Conservation (phyloP, 2,888 invertebrate species). For the Deilephila elpenor region DNA sequence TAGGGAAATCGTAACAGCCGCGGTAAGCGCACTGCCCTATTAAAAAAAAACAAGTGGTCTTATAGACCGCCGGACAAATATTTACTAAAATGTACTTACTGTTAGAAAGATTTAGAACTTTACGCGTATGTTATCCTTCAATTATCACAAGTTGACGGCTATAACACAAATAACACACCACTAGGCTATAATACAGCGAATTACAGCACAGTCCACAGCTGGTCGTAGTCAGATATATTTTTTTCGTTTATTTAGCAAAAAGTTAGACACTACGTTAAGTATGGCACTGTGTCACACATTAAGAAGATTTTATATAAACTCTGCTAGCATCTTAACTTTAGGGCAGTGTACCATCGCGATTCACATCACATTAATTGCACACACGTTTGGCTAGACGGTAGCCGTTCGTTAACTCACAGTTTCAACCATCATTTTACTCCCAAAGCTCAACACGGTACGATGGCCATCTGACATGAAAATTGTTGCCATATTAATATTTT, state of each 20-base stretch:
- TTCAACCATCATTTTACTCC: conserved; percentile 28
- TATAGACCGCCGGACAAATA: conserved; percentile 8
- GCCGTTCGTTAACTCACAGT: conserved; percentile 38
- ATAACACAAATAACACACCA: conserved; percentile 18
- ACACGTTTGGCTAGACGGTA: conserved; percentile 48
- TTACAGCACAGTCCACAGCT: conserved; percentile 57
- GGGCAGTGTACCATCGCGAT: conserved; percentile 44
- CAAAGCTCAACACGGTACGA: conserved; percentile 37
- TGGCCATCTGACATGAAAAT: not conserved
- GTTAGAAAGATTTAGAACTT: not conserved
- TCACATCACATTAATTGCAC: conserved; percentile 61
- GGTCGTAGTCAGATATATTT: conserved; percentile 43
- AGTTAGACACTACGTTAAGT: conserved; percentile 49
- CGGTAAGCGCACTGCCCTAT: not conserved
- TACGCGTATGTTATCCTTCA: conserved; percentile 9
- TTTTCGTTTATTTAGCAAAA: conserved; percentile 41
- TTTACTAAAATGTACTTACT: conserved; percentile 27
- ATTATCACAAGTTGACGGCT: conserved; percentile 14
- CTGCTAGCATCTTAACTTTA: not conserved
- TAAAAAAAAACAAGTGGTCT: not conserved
- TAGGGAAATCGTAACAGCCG: not conserved
- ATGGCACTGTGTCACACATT: conserved; percentile 47
- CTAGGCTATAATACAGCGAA: conserved; percentile 52
- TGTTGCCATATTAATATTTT: not conserved
- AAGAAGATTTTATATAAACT: conserved; percentile 28